Evolutionary conservation across 2,797 vertebrate species (phyloP).

Genomic region (Podarcis lilfordi): DNA sequence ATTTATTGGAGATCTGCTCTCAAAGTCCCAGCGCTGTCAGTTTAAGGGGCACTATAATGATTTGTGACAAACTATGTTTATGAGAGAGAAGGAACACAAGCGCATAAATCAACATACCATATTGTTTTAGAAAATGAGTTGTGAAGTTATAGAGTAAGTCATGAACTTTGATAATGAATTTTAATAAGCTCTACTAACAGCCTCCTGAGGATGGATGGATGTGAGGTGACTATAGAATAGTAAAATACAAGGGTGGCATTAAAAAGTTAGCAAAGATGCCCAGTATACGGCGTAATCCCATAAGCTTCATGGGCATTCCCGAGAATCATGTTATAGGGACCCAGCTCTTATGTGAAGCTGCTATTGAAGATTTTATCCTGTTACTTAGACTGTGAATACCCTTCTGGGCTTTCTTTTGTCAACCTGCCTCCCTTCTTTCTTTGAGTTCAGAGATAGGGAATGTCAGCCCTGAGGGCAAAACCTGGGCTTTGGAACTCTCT

Average conservation of each 20-base stretch:
- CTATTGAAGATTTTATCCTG: background rate
- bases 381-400: background rate
- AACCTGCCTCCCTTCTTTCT: background rate
- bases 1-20: background rate
- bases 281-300: background rate
- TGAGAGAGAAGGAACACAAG: conserved; percentile 1
- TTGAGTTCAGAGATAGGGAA: background rate
- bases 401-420: background rate
- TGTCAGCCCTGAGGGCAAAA: no score
- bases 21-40: background rate
- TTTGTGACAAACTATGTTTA: conserved; percentile 20
- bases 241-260: background rate
- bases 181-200: conserved; percentile 18
- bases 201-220: background rate
- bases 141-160: conserved; percentile 23
- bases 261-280: conserved; percentile 2
- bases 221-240: background rate
- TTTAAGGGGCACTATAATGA: conserved; percentile 14
- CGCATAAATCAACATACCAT: conserved; percentile 15
- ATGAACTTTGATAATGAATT: conserved; percentile 28
- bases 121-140: conserved; percentile 29
- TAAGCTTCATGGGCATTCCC: background rate
- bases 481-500: no score
- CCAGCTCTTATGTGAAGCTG: background rate
- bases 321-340: background rate